A percentile compares a stretch with the other conserved stretches of the same genome.
Evolutionary conservation across 1,140 invertebrate genomes (phyloP).

Genomic region (Asobara japonica): DNA sequence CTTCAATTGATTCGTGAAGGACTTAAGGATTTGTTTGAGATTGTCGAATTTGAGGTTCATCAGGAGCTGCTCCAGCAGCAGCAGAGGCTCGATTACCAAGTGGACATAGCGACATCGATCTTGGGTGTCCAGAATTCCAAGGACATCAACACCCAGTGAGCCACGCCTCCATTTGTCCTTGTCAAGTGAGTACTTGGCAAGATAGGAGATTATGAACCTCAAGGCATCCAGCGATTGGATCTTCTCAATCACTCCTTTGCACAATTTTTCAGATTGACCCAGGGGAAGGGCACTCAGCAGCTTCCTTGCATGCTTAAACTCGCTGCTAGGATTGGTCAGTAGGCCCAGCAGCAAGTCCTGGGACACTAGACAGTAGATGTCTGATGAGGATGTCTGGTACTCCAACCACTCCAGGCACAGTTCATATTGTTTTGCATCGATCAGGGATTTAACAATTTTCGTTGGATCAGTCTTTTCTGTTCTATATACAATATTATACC

Average conservation of each 20-base stretch:
- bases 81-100: constrained; percentile 73
- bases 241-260: constrained; percentile 71
- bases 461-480: constrained; percentile 55
- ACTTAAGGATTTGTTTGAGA: constrained; percentile 68
- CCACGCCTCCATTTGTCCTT: constrained; percentile 67
- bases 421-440: constrained; percentile 67
- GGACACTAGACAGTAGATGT: constrained; percentile 50
- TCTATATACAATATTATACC: constrained; percentile 63
- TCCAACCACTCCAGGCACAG: constrained; percentile 73
- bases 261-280: constrained; percentile 68
- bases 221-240: constrained; percentile 72
- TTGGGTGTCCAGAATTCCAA: constrained; percentile 67
- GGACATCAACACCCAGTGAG: constrained; percentile 70
- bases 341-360: constrained; percentile 55
- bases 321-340: constrained; percentile 46
- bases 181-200: constrained; percentile 64
- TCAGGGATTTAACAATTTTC: constrained; percentile 50
- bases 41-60: constrained; percentile 81
- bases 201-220: constrained; percentile 71
- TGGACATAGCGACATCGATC: constrained; percentile 71
- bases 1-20: constrained; percentile 42
- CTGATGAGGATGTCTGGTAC: constrained; percentile 57
- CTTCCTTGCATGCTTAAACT: constrained; percentile 52
- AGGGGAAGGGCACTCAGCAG: constrained; percentile 67
- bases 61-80: constrained; percentile 78